Base-by-base conservation (phyloP, 2,888 invertebrate species). In the Xylota sylvarum region DNA sequence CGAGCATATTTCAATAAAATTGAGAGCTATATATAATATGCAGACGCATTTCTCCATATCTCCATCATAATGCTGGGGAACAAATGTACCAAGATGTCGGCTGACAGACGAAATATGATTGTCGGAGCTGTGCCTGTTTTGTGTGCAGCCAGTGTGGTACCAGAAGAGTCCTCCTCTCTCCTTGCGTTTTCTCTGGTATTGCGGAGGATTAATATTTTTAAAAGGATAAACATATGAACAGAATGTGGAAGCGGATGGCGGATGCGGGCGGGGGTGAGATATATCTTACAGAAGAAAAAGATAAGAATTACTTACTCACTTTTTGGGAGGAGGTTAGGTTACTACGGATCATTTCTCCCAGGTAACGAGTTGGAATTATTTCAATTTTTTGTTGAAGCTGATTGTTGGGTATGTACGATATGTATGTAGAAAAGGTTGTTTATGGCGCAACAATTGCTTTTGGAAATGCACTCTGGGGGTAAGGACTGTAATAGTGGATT, bases 31-130 rank as follows among this genome's bases (percentile, higher is more conserved):
- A 83, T 79, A 87, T 78, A 83, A 83, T 74, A 78, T 78, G 77
- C 73, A 82, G 72, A 58, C 72, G 65, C 74, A 80, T 80, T 64
- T 67, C 69, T 52, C 70, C 46, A 62, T 82, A 72, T 78, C 58
- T 74, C 35, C 48, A 60, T 81, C 81, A 79, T 70, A 76, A 69
- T 79, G 70, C 55, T 70, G 14, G 64, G 70, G 65, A 76, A 82
- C 77, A 86, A 86, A 86, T 86, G 77, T 86, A 86, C 82, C 82
- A 86, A 86, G 86, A 86, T 86, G 86, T 86, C 73, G 82, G 82
- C 81, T 86, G 86, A 86, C 86, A 86, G 82, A 67, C 82, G 73
- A 86, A 82, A 86, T 86, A 86, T 86, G 82, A 86, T 77, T 77
- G 82, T 48, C 65, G n/a, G 46, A 50, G 46, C 50, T 65, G 50